These are phyloP conservation scores for Drosophila nigrodunni DNA, from an alignment of 1,140 invertebrate species.

Conservation along the genomic window DNA sequence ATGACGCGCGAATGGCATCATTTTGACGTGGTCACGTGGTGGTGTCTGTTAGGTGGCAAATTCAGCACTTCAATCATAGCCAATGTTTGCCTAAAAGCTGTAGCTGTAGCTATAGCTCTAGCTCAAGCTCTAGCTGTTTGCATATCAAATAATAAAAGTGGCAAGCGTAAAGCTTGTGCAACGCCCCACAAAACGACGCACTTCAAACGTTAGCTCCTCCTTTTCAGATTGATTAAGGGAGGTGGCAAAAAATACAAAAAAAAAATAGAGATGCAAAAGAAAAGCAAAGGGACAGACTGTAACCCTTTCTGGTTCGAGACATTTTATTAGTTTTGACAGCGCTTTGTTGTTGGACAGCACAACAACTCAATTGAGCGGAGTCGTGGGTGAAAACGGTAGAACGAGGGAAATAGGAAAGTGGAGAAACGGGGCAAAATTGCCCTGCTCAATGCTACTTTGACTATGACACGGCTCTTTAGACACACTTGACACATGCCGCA, in stretches of 20 bases:
- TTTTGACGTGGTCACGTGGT: conserved; percentile 36
- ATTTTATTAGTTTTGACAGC: conserved; percentile 84
- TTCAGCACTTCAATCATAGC: conserved; percentile 67
- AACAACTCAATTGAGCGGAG: conserved; percentile 38
- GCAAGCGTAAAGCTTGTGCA: conserved; percentile 37
- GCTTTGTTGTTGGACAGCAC: conserved; percentile 62
- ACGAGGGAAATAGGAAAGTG: neutral
- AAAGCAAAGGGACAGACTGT: conserved; percentile 26
- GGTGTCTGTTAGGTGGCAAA: conserved; percentile 42
- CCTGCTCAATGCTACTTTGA: conserved; percentile 51
- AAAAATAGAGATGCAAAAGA: conserved; percentile 28
- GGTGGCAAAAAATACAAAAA: conserved; percentile 14
- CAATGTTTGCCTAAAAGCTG: neutral
- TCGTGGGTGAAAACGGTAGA: neutral
- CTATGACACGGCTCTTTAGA: conserved; percentile 69
- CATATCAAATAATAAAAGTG: conserved; percentile 80
- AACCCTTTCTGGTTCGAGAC: conserved; percentile 72
- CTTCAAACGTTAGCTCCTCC: conserved; percentile 59
- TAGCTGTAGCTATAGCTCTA: too few species aligned
- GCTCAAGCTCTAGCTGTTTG: conserved; percentile 53
- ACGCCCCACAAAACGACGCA: conserved; percentile 51
- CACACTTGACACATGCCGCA: conserved; percentile 71
- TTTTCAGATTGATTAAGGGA: conserved; percentile 59
- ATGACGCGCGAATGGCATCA: conserved; percentile 44
- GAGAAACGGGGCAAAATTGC: conserved; percentile 3